phyloP scores from a whole-genome alignment of 1,140 invertebrate genomes.

The Drosophila bifasciata region DNA sequence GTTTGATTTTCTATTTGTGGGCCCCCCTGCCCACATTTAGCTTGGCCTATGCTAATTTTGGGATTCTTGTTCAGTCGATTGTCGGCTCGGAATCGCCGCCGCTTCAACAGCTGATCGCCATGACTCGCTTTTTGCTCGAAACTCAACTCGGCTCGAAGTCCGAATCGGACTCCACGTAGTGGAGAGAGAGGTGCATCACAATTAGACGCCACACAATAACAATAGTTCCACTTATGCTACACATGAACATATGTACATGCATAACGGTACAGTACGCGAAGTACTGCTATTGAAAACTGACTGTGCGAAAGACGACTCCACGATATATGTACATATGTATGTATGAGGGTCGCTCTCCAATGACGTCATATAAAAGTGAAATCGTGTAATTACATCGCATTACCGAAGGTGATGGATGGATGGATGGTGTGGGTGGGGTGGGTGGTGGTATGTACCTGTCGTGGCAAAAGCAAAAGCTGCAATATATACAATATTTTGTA shows the following conservation, averaged over 20 bases:
- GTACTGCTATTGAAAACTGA: not conserved
- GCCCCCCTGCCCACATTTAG: not conserved
- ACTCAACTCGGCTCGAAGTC: not conserved
- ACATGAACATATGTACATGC: slow-evolving; percentile 16
- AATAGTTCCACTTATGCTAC: not conserved
- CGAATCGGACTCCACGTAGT: too few species aligned
- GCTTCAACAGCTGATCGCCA: slow-evolving; percentile 37
- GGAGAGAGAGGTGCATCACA: too few species aligned
- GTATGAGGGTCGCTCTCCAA: slow-evolving; percentile 53
- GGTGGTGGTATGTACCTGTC: too few species aligned
- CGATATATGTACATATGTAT: too few species aligned
- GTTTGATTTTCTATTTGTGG: slow-evolving; percentile 11
- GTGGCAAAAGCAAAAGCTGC: too few species aligned
- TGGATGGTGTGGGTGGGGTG: not conserved
- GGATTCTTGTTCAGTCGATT: slow-evolving; percentile 13
- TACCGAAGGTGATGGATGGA: slow-evolving; percentile 11
- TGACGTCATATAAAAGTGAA: slow-evolving; percentile 71
- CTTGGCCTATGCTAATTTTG: slow-evolving; percentile 27
- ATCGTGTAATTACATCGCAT: slow-evolving; percentile 45
- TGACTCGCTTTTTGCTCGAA: slow-evolving; percentile 22
- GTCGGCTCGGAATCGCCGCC: not conserved
- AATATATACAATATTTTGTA: too few species aligned
- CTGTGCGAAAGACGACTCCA: slow-evolving; percentile 3
- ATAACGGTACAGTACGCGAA: slow-evolving; percentile 3
- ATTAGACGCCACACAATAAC: too few species aligned